These are phyloP conservation scores for Lamellibrachia luymesi DNA, from an alignment of 1,140 invertebrate genomes.

Conservation along the genomic window DNA sequence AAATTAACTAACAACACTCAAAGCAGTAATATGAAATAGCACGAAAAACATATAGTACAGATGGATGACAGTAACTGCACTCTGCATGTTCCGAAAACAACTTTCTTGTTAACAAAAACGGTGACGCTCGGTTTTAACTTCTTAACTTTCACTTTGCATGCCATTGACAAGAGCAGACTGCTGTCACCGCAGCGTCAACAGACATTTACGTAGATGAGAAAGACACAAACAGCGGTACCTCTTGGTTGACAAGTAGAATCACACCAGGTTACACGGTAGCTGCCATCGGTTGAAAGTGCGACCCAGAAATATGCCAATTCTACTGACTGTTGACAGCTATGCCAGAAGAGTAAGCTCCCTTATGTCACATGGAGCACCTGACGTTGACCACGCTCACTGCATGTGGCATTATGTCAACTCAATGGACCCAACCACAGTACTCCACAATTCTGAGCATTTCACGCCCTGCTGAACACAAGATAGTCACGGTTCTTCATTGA, in stretches of 20 bases:
- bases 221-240: not conserved
- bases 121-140: not conserved
- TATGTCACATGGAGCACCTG: not conserved
- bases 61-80: not conserved
- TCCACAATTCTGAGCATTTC: not conserved
- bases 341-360: not conserved
- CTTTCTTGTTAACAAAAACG: not conserved
- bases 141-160: not conserved
- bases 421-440: not conserved
- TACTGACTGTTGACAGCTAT: not conserved
- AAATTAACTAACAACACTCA: no score
- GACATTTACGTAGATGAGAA: not conserved
- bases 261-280: not conserved
- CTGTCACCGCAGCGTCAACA: not conserved
- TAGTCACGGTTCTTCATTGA: not conserved
- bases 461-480: not conserved
- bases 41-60: no score
- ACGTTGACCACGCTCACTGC: not conserved
- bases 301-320: not conserved
- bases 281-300: not conserved
- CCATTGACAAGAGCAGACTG: not conserved
- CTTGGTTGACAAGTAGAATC: not conserved
- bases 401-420: not conserved
- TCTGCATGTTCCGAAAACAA: not conserved
- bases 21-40: no score